These are phyloP conservation scores for Halotydeus destructor DNA, from an alignment of 1,140 invertebrate species.

Conservation along the genomic window DNA sequence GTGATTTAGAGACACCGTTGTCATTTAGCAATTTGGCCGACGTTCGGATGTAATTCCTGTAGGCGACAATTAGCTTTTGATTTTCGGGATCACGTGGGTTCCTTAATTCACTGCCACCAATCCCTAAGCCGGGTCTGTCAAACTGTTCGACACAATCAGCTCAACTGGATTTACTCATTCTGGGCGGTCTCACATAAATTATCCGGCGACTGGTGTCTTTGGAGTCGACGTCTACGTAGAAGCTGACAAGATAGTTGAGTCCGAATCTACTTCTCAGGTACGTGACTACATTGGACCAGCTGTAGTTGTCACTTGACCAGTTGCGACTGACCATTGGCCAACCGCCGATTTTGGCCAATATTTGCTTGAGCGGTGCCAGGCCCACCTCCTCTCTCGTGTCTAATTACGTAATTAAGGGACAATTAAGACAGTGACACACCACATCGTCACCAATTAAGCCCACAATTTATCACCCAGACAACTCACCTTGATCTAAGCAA, in stretches of 20 bases:
- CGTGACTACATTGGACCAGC: not conserved
- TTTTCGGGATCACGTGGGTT: not conserved
- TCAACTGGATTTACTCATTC: too few species aligned
- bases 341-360: conserved; percentile 52
- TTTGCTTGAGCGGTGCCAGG: conserved; percentile 39
- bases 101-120: not conserved
- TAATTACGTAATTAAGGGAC: not conserved
- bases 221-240: not conserved
- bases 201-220: not conserved
- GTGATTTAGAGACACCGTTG: conserved; percentile 1
- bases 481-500: not conserved
- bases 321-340: conserved; percentile 65
- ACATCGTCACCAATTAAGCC: too few species aligned
- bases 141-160: too few species aligned
- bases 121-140: not conserved
- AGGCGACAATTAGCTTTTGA: not conserved
- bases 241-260: not conserved
- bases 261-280: not conserved
- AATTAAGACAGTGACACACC: too few species aligned
- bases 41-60: conserved; percentile 1
- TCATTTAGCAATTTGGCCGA: not conserved
- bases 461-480: too few species aligned
- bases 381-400: conserved; percentile 24
- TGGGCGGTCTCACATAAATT: not conserved
- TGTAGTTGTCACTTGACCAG: conserved; percentile 29